Conservation (phyloP, 2,888 invertebrate genomes). For the Blomia tropicalis region DNA sequence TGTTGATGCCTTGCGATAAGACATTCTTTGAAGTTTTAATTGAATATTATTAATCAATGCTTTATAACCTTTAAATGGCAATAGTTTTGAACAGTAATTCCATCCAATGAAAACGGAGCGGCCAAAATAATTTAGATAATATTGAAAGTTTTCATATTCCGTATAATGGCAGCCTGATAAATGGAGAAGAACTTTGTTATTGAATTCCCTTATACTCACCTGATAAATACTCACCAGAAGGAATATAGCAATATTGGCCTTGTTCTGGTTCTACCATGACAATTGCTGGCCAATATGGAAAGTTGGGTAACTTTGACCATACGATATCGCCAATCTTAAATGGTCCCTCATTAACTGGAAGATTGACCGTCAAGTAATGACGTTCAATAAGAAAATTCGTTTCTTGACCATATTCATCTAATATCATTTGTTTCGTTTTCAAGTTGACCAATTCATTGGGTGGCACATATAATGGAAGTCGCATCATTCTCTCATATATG, state of each 20-base stretch:
- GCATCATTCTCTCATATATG: too few species aligned
- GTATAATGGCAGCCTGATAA: background rate
- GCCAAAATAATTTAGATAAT: background rate
- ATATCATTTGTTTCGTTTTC: background rate
- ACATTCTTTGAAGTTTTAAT: background rate
- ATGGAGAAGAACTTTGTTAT: too few species aligned
- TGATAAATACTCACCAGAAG: background rate
- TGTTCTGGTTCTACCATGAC: background rate
- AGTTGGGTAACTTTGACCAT: background rate
- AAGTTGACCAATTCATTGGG: background rate
- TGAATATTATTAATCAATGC: too few species aligned
- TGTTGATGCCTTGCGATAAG: background rate
- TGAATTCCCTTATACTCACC: too few species aligned
- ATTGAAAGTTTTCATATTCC: background rate
- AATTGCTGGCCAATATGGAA: background rate
- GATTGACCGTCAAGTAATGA: background rate
- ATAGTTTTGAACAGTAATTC: background rate
- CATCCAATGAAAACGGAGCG: background rate
- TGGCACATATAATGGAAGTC: slow-evolving; percentile 6
- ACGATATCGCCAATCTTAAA: background rate
- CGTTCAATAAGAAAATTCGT: background rate
- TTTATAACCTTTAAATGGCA: background rate
- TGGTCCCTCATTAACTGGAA: background rate
- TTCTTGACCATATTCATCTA: background rate
- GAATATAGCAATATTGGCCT: background rate